phyloP scores from a whole-genome alignment of 1,140 invertebrate species.

The Drosophila equinoxialis region DNA sequence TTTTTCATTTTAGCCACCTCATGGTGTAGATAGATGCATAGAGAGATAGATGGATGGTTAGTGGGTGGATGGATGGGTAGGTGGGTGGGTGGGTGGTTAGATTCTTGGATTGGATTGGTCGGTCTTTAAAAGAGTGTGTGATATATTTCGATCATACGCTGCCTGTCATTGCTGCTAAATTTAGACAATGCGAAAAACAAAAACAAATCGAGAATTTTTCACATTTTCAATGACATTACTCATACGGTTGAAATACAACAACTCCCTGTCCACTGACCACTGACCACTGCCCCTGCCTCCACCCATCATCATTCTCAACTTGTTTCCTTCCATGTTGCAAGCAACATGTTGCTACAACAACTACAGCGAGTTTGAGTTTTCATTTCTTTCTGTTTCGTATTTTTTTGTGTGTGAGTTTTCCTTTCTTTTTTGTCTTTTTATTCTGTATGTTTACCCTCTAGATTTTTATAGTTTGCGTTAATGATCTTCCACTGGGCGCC shows the following conservation, averaged over 20 bases:
- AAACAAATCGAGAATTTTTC: constrained; percentile 43
- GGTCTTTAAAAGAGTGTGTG: background rate
- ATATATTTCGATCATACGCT: constrained; percentile 52
- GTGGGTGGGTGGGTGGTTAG: background rate
- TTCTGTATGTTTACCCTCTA: constrained; percentile 71
- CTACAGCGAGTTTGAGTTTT: background rate
- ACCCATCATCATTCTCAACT: constrained; percentile 3
- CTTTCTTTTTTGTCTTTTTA: background rate
- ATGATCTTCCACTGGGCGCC: constrained; percentile 78
- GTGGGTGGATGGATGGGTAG: background rate
- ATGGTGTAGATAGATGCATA: background rate
- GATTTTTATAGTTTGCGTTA: constrained; percentile 79
- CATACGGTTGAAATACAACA: constrained; percentile 22
- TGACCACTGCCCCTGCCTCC: no score
- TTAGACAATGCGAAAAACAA: constrained; percentile 45
- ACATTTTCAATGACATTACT: constrained; percentile 47
- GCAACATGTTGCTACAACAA: constrained; percentile 55
- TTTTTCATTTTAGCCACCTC: constrained; percentile 27
- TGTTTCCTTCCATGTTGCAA: constrained; percentile 23
- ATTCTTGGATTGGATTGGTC: background rate
- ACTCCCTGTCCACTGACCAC: no score
- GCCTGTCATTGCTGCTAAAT: constrained; percentile 70
- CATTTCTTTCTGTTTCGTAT: constrained; percentile 8
- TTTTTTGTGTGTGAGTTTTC: background rate
- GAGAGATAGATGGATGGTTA: background rate